Evolutionary conservation across 2,113 vertebrate genomes (phyloP).

Genomic region (Nettapus auritus): DNA sequence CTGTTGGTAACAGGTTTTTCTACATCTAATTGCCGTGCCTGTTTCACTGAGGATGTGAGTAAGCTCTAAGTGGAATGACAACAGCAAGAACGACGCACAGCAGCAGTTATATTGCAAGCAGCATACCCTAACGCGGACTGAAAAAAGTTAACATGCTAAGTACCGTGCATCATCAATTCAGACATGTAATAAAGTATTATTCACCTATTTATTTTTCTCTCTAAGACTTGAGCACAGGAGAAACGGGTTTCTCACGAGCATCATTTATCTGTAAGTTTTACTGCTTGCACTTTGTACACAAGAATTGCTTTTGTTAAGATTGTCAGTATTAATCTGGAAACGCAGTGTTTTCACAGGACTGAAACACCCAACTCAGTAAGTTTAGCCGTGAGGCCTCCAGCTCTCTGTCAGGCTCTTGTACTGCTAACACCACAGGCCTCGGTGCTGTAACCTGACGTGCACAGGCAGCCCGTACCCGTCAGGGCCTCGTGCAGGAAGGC

Average conservation of each 20-base stretch:
- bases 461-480: not conserved
- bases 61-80: slow-evolving; percentile 34
- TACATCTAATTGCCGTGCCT: slow-evolving; percentile 25
- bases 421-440: not conserved
- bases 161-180: not conserved
- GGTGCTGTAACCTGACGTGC: not conserved
- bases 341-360: not conserved
- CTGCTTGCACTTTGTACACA: not conserved
- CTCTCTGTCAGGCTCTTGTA: not conserved
- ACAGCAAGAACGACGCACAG: not conserved
- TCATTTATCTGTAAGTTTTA: not conserved
- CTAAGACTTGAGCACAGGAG: not conserved
- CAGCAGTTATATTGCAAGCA: slow-evolving; percentile 6
- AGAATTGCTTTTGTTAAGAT: not conserved
- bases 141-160: not conserved
- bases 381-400: not conserved
- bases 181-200: not conserved
- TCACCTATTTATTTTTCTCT: not conserved
- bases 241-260: not conserved
- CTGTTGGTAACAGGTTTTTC: slow-evolving; percentile 57
- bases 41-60: slow-evolving; percentile 60
- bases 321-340: not conserved
- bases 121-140: not conserved
- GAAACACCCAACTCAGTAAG: not conserved
- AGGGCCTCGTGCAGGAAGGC: not conserved